phyloP scores from a whole-genome alignment of 2,797 vertebrate species.

The Liasis olivaceus region DNA sequence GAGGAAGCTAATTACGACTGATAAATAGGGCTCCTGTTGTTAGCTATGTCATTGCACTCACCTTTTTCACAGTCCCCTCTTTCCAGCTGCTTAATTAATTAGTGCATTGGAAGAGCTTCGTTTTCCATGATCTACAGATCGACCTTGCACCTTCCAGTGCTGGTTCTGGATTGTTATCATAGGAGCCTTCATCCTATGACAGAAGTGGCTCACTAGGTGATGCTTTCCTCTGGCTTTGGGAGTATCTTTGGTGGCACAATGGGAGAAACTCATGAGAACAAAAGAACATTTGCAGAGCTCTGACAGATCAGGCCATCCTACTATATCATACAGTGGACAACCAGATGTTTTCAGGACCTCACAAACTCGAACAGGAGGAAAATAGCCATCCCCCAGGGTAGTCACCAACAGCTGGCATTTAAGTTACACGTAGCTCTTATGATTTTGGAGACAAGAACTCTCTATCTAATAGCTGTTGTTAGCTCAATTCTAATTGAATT shows the following conservation, averaged over 20 bases:
- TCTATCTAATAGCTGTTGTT: not conserved
- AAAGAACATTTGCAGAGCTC: not conserved
- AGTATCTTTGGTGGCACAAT: too few species aligned
- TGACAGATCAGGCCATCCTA: not conserved
- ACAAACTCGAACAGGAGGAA: not conserved
- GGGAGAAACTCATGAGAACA: not conserved
- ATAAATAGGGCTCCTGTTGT: conserved; percentile 68
- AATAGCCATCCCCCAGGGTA: not conserved
- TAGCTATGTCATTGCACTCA: conserved; percentile 68
- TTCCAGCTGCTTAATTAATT: conserved; percentile 74
- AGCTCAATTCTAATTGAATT: not conserved
- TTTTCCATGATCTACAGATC: conserved; percentile 66
- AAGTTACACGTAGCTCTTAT: not conserved
- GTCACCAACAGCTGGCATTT: not conserved
- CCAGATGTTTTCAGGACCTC: not conserved
- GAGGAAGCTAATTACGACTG: conserved; percentile 69
- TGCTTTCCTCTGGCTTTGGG: not conserved
- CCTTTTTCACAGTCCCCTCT: conserved; percentile 64
- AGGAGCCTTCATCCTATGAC: not conserved
- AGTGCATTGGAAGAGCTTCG: conserved; percentile 63
- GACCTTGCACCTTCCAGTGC: conserved; percentile 61
- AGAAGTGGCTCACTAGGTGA: not conserved
- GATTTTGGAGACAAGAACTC: not conserved
- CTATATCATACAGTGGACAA: not conserved
- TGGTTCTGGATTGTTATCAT: conserved; percentile 13